These are phyloP conservation scores for Notolabrus celidotus DNA, from an alignment of 2,797 vertebrate species.

Conservation along the genomic window DNA sequence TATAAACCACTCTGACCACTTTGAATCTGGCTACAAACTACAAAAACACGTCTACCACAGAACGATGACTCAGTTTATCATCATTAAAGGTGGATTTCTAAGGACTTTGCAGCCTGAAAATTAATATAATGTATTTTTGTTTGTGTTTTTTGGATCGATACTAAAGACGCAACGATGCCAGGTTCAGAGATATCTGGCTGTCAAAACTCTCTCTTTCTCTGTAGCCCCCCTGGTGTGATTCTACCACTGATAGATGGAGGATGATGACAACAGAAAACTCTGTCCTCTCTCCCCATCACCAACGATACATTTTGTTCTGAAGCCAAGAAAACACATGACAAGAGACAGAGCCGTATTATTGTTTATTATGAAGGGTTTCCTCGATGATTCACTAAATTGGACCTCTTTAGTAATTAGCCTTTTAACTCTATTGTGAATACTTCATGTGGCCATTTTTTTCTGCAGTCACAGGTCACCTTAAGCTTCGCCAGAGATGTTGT, in stretches of 20 bases:
- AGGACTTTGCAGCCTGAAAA: neutral
- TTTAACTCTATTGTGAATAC: neutral
- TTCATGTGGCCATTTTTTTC: slow-evolving; percentile 1
- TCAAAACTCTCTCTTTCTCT: slow-evolving; percentile 22
- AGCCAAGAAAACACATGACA: slow-evolving; percentile 9
- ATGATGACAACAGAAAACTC: slow-evolving; percentile 39
- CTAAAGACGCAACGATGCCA: neutral
- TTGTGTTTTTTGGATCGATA: neutral
- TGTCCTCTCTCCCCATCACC: slow-evolving; percentile 6
- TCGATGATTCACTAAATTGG: neutral
- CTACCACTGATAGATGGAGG: slow-evolving; percentile 36
- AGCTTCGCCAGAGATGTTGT: slow-evolving; percentile 26
- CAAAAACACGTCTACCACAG: neutral
- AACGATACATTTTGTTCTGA: slow-evolving; percentile 21
- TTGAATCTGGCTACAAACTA: slow-evolving; percentile 25
- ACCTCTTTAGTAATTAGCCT: slow-evolving; percentile 28
- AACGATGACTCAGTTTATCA: neutral
- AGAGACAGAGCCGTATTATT: slow-evolving; percentile 4
- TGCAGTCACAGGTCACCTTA: slow-evolving; percentile 28
- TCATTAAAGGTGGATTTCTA: slow-evolving; percentile 8
- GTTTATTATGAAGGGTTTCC: slow-evolving; percentile 5
- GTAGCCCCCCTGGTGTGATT: slow-evolving; percentile 30
- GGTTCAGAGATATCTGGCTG: slow-evolving; percentile 39
- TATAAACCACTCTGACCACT: slow-evolving; percentile 37
- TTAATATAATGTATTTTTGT: slow-evolving; percentile 8